Evolutionary conservation across 2,888 invertebrate species (phyloP).

Genomic region (Drosophila mimetica): DNA sequence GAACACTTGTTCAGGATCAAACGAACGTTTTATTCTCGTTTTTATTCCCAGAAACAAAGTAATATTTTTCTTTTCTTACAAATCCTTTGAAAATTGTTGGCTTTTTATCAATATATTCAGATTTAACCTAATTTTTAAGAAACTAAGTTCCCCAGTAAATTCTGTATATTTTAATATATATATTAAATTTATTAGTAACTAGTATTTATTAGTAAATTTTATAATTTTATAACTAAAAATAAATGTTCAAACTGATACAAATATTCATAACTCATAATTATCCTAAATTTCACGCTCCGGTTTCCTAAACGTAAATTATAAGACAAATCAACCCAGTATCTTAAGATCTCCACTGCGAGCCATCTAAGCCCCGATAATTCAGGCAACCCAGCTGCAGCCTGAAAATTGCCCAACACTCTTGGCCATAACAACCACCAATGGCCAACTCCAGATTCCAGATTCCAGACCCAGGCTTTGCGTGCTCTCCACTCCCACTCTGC

Average conservation of each 20-base stretch:
- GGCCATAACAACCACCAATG: conserved; percentile 35
- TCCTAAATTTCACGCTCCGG: not conserved
- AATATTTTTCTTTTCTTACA: too few species aligned
- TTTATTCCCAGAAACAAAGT: not conserved
- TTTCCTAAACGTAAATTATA: not conserved
- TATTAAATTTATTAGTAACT: too few species aligned
- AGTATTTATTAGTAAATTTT: too few species aligned
- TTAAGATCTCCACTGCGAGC: conserved; percentile 4
- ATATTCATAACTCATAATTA: not conserved
- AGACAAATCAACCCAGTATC: conserved; percentile 1
- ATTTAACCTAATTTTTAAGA: too few species aligned
- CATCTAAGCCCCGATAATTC: conserved; percentile 22
- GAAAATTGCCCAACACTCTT: conserved; percentile 34
- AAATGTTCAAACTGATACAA: not conserved
- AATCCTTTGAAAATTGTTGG: too few species aligned
- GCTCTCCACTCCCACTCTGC: conserved; percentile 44
- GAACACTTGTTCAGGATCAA: not conserved
- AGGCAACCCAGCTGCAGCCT: conserved; percentile 21
- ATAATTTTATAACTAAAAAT: not conserved
- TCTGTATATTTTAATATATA: too few species aligned
- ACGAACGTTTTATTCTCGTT: too few species aligned
- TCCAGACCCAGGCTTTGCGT: conserved; percentile 33
- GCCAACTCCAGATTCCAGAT: conserved; percentile 1
- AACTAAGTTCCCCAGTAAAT: too few species aligned
- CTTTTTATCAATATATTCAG: too few species aligned